Evolutionary conservation across 2,113 vertebrate species (phyloP).

Genomic region (Grammomys dolichurus): DNA sequence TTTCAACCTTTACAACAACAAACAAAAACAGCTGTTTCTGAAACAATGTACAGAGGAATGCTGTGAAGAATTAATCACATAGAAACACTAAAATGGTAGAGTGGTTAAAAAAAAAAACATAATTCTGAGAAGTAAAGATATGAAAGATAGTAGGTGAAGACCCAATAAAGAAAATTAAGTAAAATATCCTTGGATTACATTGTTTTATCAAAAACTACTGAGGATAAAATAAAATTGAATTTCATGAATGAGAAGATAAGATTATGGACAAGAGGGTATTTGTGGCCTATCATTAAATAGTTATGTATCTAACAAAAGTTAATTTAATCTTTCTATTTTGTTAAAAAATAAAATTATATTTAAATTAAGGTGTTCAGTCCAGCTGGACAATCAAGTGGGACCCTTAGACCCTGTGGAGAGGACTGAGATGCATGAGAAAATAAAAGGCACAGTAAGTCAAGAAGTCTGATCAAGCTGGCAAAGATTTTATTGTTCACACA

Average conservation of each 20-base stretch:
- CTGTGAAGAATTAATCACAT: neutral
- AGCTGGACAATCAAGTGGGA: too few relatives aligned
- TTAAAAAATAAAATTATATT: neutral
- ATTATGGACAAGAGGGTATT: neutral
- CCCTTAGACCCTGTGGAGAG: too few relatives aligned
- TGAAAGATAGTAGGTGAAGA: neutral
- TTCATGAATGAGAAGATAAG: neutral
- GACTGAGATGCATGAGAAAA: too few relatives aligned
- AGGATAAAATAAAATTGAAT: neutral
- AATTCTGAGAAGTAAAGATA: neutral
- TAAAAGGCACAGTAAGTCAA: too few relatives aligned
- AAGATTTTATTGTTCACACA: too few relatives aligned
- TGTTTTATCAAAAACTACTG: neutral
- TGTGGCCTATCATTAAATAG: neutral
- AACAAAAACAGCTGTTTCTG: neutral
- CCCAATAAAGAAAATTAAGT: neutral
- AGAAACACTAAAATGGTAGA: neutral
- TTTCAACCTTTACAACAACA: neutral
- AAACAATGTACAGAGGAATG: rapidly evolving
- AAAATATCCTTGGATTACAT: neutral
- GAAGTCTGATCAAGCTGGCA: too few relatives aligned
- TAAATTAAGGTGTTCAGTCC: neutral
- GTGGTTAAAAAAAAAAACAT: neutral
- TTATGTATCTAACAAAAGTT: neutral
- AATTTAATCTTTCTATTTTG: neutral